Base-by-base conservation (phyloP, 2,797 vertebrate species). In the Acrossocheilus fasciatus region DNA sequence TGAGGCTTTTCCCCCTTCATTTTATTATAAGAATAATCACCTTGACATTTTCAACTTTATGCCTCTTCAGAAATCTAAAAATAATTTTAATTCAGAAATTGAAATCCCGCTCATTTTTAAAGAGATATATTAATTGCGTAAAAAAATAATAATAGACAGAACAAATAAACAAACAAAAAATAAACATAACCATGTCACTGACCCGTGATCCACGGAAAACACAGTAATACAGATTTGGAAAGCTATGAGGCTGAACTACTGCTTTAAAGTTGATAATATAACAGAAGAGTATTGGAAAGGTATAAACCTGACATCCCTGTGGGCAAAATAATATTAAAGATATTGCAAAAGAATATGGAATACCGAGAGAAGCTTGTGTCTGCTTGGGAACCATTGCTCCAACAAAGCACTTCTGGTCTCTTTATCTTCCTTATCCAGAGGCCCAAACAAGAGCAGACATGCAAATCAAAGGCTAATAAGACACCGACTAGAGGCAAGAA, bases 391-490 rank as follows among this genome's bases (percentile, higher is more conserved):
- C 77, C 76, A 36, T 73, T 10, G 82, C 81, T 70, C 7, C 15
- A 34, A 89, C 91, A 92, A 50, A 90, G 88, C 90, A 86, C 91
- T 89, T 91, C 82, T 70, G 82, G 89, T 89, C 87, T 91, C 89
- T 89, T 91, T 90, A 90, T 93, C 93, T 89, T 91, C 91, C 91
- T 91, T 41, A 23, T 93, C 92, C 91, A 93, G 90, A 93, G 92
- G 74, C 92, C 92, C 91, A 86, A 93, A 94, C 94, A 95, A 93
- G 93, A 95, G 93, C 91, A 87, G 91, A 94, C 95, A 93, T 88
- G 93, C 93, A 93, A 91, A 93, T 93, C 91, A 92, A 92, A 92
- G 92, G 91, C 91, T 90, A 87, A 90, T 90, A 91, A 91, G 92
- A 86, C 91, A 89, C 89, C 91, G 81, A 89, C 89, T 89, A 26